Evolutionary conservation across 2,113 vertebrate genomes (phyloP), one percentile per base, ranked within the genome.

Genomic region (Furnarius figulus): DNA sequence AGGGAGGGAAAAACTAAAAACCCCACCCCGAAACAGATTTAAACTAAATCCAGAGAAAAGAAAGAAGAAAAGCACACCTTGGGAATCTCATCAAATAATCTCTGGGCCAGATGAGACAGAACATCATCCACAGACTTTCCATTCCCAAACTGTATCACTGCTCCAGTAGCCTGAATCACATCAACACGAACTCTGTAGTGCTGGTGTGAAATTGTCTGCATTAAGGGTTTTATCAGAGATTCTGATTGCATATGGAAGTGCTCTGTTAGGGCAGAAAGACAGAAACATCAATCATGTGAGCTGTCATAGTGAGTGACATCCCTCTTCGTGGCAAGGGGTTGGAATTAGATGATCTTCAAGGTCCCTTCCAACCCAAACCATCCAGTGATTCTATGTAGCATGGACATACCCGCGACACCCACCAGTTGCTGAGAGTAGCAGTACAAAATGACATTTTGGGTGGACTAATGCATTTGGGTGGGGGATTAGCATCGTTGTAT

Each of bases 241-340:
- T 99, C 99, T 3, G 99, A 98, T 68, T 99, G 99, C 99, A 99
- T 97, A 81, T 99, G 99, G 92, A 99, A 99, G 92, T 99, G 98
- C 56, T 99, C 99, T 99, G 97, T 21, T 91, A 80, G 44, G 76
- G 33, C 40, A 95, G 87, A 97, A 42, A 91, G 72, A 89, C 7
- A 94, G n/a, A 89, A 78, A 84, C 9, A 50, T 65, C 44, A 90
- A 10, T 19, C 49, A 24, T 3, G 31, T 49, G 35, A 90, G 35
- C 6, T 55, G 35, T 31, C 40, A 42, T 0, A 3, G 12, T 3
- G 18, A 15, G 35, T 65, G 55, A 31, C 56, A 70, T 28, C 65
- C 62, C 56, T 37, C 55, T 19, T 31, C 18, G 23, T 16, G 65
- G 22, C 2, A 77, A 7, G 25, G 27, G 14, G 25, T 0, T 47